A percentile compares a stretch with the other conserved stretches of the same genome.
Evolutionary conservation across 2,888 invertebrate genomes (phyloP).

Genomic region (Gasteruption jaculator): DNA sequence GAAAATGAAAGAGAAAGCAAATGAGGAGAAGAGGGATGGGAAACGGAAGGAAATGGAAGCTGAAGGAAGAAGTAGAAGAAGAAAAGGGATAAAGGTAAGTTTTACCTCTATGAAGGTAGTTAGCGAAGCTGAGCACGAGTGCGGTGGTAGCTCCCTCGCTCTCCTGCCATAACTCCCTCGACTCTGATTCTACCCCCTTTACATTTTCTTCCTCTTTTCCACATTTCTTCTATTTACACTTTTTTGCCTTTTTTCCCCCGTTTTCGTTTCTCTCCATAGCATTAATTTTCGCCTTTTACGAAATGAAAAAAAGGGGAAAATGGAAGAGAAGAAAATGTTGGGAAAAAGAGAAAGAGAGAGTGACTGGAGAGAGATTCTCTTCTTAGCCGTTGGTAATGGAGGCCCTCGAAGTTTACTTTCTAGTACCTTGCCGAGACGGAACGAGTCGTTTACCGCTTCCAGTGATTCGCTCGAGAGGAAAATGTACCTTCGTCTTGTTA

Average conservation of each 20-base stretch:
- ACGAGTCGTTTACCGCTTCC: slow-evolving; percentile 30
- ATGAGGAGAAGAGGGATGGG: too few species aligned
- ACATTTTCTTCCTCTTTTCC: slow-evolving; percentile 10
- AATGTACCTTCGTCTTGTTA: slow-evolving; percentile 27
- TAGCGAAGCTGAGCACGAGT: slow-evolving; percentile 26
- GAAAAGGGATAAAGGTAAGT: slow-evolving; percentile 23
- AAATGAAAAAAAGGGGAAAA: slow-evolving; percentile 32
- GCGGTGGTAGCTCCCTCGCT: slow-evolving; percentile 24
- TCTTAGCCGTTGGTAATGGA: slow-evolving; percentile 43
- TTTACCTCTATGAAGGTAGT: slow-evolving; percentile 33
- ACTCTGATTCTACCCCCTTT: neutral
- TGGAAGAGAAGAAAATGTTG: too few species aligned
- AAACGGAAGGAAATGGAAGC: neutral
- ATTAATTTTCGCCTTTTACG: slow-evolving; percentile 38
- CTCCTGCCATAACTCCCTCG: slow-evolving; percentile 6
- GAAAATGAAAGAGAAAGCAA: too few species aligned
- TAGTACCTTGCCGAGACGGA: slow-evolving; percentile 27
- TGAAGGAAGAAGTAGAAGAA: neutral
- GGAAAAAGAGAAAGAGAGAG: too few species aligned
- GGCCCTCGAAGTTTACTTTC: slow-evolving; percentile 40
- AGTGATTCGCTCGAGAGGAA: slow-evolving; percentile 41
- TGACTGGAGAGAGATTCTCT: too few species aligned
- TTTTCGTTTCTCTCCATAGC: slow-evolving; percentile 25
- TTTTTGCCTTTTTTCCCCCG: slow-evolving; percentile 18
- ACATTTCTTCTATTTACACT: slow-evolving; percentile 19